Percentiles rank a stretch among this genome's conserved stretches.
These are phyloP conservation scores for Aspidiotus destructor DNA, from an alignment of 2,888 invertebrate genomes.

Conservation along the genomic window DNA sequence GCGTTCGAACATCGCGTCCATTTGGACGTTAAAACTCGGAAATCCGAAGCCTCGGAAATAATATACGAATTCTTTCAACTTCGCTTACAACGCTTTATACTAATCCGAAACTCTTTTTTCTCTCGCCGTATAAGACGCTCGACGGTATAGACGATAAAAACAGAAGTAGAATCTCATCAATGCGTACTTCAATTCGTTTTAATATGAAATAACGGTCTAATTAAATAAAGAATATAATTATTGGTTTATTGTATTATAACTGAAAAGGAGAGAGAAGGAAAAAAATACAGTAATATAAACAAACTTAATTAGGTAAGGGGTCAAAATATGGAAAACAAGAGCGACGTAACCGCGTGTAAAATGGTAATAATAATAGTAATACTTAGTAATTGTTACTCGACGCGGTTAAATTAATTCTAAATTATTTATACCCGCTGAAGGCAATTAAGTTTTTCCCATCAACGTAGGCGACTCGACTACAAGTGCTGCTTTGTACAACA, in stretches of 20 bases:
- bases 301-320: slow-evolving; percentile 28
- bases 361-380: slow-evolving; percentile 30
- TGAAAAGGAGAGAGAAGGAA: slow-evolving; percentile 1
- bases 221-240: slow-evolving; percentile 20
- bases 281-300: slow-evolving; percentile 19
- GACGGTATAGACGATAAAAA: no score
- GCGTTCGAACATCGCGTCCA: no score
- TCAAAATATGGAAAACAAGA: slow-evolving; percentile 24
- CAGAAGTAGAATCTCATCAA: background rate
- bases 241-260: slow-evolving; percentile 26
- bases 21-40: no score
- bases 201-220: slow-evolving; percentile 2
- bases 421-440: slow-evolving; percentile 28
- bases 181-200: slow-evolving; percentile 3
- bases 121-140: no score
- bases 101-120: no score
- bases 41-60: no score
- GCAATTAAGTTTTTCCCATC: slow-evolving; percentile 31
- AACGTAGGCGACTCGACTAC: slow-evolving; percentile 8
- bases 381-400: slow-evolving; percentile 23
- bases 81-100: no score
- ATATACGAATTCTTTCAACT: no score
- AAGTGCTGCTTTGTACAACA: no score
- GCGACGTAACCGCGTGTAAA: slow-evolving; percentile 31
- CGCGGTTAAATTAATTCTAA: slow-evolving; percentile 25